Base-by-base conservation (phyloP, 2,113 vertebrate species). In the Dromiciops gliroides region DNA sequence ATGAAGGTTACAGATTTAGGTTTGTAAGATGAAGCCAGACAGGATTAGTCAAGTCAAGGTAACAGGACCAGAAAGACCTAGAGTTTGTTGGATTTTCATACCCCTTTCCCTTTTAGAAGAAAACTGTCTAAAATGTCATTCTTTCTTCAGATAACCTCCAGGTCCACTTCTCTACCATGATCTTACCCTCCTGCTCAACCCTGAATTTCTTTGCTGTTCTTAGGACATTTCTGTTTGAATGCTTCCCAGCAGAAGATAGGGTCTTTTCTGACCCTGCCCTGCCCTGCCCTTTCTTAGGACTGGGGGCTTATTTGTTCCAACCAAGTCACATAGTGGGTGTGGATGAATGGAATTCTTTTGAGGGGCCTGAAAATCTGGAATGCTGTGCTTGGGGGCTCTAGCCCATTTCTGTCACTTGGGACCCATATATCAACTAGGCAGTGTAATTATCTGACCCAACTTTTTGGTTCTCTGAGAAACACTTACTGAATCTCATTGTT, bases 381-480 rank as follows among this genome's bases (percentile, higher is more conserved):
- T 90, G 93, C 93, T 92, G 50, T 95, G 92, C 48, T 94, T 75
- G 92, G 94, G 95, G 37, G n/a, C 16, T 96, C 47, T 88, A 91
- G 90, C 93, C n/a, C 56, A 60, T 92, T 94, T 92, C 25, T 89
- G 88, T 93, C 92, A 52, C 2, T 90, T 90, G 92, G 47, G 44
- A 49, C 83, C 60, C 93, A 4, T 53, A 89, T 50, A 92, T 96
- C 89, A 75, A 56, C 92, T 93, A 51, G 90, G 37, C 67, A 48
- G 67, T 96, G 3, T 92, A 94, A 94, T 95, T 95, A 94, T 91
- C 97, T 92, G 60, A 89, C 92, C 94, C 90, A 16, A 7, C 89
- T 88, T 51, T 53, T 93, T 94, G 90, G 89, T 83, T 50, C 28
- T 3, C 51, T 50, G 48, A 48, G 92, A 95, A 94, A 25, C 31